Percentiles rank a stretch among this genome's conserved stretches.
These are phyloP conservation scores for Cotesia vestalis DNA, from an alignment of 1,140 invertebrate species.

Conservation along the genomic window DNA sequence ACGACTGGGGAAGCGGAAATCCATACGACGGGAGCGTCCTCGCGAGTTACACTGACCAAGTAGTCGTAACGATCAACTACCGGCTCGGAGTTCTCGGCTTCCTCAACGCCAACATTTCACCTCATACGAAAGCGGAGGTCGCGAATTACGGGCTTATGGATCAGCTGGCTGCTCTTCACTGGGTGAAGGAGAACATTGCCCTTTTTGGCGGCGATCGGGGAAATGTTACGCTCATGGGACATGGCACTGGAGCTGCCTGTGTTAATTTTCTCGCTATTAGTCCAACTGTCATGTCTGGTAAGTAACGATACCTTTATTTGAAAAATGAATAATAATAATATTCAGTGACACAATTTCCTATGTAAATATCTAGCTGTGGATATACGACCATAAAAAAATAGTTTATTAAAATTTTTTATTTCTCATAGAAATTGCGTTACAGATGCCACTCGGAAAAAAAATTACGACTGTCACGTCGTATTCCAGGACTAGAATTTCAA, in stretches of 20 bases:
- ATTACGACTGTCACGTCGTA: too few species aligned
- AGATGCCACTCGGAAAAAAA: too few species aligned
- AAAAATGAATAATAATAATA: too few species aligned
- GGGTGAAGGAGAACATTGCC: conserved; percentile 93
- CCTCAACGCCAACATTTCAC: conserved; percentile 84
- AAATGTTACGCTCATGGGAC: conserved; percentile 93
- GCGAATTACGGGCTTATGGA: conserved; percentile 97
- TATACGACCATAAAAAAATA: too few species aligned
- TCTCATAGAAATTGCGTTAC: too few species aligned
- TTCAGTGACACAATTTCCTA: too few species aligned
- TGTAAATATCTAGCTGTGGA: too few species aligned
- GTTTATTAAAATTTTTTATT: too few species aligned
- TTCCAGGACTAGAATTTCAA: too few species aligned
- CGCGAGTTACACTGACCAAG: conserved; percentile 88
- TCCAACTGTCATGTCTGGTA: conserved; percentile 88
- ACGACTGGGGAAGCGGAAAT: conserved; percentile 94
- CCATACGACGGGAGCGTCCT: conserved; percentile 93
- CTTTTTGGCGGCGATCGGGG: conserved; percentile 91
- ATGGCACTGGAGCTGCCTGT: conserved; percentile 93
- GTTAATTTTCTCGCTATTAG: conserved; percentile 96
- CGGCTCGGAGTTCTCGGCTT: conserved; percentile 93
- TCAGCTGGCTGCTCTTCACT: conserved; percentile 91
- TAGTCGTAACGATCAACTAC: conserved; percentile 97
- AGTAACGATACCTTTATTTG: conserved; percentile 33
- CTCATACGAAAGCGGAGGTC: conserved; percentile 79